Percentiles rank a stretch among this genome's conserved stretches.
These are phyloP conservation scores for Telmatherina bonti DNA, from an alignment of 2,797 vertebrate genomes.

Conservation along the genomic window DNA sequence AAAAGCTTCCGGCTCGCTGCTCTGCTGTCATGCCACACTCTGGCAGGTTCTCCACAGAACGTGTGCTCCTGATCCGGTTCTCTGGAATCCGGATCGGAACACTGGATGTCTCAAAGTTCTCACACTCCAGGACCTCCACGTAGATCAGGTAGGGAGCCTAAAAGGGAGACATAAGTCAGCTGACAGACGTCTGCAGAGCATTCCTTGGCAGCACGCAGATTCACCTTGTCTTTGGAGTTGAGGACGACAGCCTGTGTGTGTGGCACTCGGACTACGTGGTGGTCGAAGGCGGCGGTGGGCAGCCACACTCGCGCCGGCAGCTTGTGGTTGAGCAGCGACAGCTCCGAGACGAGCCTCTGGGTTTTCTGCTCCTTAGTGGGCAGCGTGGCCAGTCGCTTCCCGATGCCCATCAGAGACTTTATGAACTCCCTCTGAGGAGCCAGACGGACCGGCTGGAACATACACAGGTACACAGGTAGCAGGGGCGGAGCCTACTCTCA, in stretches of 20 bases:
- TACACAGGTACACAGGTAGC: background rate
- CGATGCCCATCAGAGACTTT: slow-evolving; percentile 94
- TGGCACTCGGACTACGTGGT: slow-evolving; percentile 93
- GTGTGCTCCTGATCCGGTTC: slow-evolving; percentile 93
- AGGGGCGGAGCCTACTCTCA: background rate
- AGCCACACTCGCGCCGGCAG: slow-evolving; percentile 94
- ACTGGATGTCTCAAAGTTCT: slow-evolving; percentile 92
- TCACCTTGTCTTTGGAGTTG: slow-evolving; percentile 97
- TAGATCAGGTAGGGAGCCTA: slow-evolving; percentile 98
- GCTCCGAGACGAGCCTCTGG: slow-evolving; percentile 92
- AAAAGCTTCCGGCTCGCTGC: slow-evolving; percentile 91
- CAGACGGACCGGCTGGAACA: slow-evolving; percentile 87
- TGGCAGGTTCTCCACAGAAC: slow-evolving; percentile 95
- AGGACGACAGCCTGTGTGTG: slow-evolving; percentile 95
- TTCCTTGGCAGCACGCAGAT: no score
- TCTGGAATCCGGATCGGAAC: slow-evolving; percentile 93
- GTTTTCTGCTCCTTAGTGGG: slow-evolving; percentile 99
- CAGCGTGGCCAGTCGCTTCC: slow-evolving; percentile 92
- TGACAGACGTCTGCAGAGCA: no score
- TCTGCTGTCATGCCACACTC: slow-evolving; percentile 90
- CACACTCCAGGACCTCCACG: slow-evolving; percentile 96
- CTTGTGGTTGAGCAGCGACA: slow-evolving; percentile 96
- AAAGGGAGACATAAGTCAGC: background rate
- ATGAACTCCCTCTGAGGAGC: slow-evolving; percentile 96
- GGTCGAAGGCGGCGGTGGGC: slow-evolving; percentile 90